These are phyloP conservation scores for Stomatorhinus ivindoensis DNA, from an alignment of 2,113 vertebrate species.

Conservation along the genomic window DNA sequence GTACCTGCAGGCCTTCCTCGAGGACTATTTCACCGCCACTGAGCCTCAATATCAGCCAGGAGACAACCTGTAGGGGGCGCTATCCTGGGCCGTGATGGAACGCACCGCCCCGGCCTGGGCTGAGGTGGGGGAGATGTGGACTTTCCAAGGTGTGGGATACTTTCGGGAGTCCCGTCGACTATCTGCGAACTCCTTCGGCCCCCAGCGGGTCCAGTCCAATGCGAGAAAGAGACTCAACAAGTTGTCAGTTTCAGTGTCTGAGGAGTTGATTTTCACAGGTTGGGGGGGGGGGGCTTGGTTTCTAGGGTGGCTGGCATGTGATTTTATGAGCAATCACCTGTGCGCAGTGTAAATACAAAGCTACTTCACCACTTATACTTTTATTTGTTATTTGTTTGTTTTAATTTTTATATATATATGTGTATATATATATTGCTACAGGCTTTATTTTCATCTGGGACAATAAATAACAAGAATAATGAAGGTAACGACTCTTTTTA, in stretches of 20 bases:
- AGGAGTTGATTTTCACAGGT: not conserved
- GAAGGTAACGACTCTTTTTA: constrained; percentile 8
- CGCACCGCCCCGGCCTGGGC: not conserved
- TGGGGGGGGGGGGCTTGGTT: constrained; percentile 22
- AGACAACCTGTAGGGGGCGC: constrained; percentile 79
- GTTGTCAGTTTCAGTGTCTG: not conserved
- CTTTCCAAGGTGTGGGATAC: constrained; percentile 58
- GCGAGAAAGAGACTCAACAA: constrained; percentile 12
- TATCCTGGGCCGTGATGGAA: not conserved
- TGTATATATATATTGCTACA: constrained; percentile 42
- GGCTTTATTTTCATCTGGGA: constrained; percentile 44
- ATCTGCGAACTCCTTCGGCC: constrained; percentile 60
- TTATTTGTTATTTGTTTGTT: constrained; percentile 57
- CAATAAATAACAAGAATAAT: constrained; percentile 30
- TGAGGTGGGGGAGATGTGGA: constrained; percentile 43
- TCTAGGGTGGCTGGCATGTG: constrained; percentile 1
- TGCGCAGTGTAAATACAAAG: constrained; percentile 85
- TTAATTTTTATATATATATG: constrained; percentile 50
- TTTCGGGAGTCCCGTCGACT: constrained; percentile 55
- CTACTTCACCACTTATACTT: constrained; percentile 67
- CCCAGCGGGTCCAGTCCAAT: constrained; percentile 22
- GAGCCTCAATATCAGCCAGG: constrained; percentile 98
- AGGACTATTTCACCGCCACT: constrained; percentile 98
- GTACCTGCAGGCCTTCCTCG: constrained; percentile 94
- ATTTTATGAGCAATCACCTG: constrained; percentile 70